Conservation (phyloP, 2,113 vertebrate species). For the Haplotaxodon microlepis region DNA sequence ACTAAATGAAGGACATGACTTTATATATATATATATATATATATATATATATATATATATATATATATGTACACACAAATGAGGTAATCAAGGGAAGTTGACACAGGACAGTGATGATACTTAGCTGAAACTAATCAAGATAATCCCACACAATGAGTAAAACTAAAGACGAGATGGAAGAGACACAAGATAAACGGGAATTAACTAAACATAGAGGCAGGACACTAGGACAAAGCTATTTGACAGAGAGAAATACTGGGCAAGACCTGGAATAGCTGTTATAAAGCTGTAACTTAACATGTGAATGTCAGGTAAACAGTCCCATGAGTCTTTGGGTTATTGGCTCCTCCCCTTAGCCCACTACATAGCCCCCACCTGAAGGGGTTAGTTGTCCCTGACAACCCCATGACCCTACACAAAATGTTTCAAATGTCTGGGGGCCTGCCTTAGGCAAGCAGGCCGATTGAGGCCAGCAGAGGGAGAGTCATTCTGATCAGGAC, state of each 20-base stretch:
- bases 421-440: neutral
- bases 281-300: neutral
- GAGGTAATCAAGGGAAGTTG: neutral
- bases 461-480: neutral
- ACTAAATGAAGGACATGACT: too few species aligned
- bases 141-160: neutral
- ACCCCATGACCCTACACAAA: neutral
- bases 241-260: neutral
- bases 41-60: too few species aligned
- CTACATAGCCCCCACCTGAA: neutral
- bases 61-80: neutral
- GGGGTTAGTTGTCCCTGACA: neutral
- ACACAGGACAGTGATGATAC: neutral
- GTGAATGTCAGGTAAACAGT: neutral
- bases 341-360: neutral
- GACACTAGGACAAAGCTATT: neutral
- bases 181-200: neutral
- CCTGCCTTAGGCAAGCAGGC: neutral
- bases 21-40: too few species aligned
- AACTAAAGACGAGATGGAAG: neutral
- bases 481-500: neutral
- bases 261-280: neutral
- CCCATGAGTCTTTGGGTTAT: neutral
- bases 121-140: neutral
- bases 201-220: neutral